These are phyloP conservation scores for Hestina assimilis DNA, from an alignment of 1,140 invertebrate genomes.

Conservation along the genomic window DNA sequence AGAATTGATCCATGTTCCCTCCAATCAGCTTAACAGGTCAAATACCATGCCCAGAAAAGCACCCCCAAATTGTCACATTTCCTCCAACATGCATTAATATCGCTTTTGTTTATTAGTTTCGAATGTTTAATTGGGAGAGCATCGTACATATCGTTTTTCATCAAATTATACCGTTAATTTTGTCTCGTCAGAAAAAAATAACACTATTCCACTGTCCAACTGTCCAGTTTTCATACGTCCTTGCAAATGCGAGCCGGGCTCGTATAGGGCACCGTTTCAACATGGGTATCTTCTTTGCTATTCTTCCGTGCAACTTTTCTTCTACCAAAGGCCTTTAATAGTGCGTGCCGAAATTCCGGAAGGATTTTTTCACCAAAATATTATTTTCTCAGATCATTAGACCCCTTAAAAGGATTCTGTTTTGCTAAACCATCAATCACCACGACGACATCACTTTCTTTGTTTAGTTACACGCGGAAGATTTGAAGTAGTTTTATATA, in stretches of 20 bases:
- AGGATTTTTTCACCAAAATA: slow-evolving; percentile 7
- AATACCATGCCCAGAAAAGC: slow-evolving; percentile 3
- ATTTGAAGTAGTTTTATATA: too few relatives aligned
- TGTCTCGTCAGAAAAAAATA: not conserved
- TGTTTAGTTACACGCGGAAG: too few relatives aligned
- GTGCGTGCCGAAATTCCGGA: slow-evolving; percentile 2
- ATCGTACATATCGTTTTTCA: not conserved
- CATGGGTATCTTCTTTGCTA: slow-evolving; percentile 9
- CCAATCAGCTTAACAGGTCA: not conserved
- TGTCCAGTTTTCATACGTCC: slow-evolving; percentile 4
- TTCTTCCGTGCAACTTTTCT: slow-evolving; percentile 8
- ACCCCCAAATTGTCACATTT: slow-evolving; percentile 1
- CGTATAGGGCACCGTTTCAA: slow-evolving; percentile 4
- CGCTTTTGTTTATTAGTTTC: not conserved
- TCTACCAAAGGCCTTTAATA: slow-evolving; percentile 12
- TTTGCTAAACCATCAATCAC: too few relatives aligned
- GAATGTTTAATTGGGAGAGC: not conserved
- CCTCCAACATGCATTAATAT: not conserved
- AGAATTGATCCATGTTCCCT: not conserved
- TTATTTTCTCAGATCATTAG: slow-evolving; percentile 4
- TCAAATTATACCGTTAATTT: too few relatives aligned
- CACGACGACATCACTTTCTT: too few relatives aligned
- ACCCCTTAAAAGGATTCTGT: too few relatives aligned
- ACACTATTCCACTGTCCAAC: slow-evolving; percentile 3
- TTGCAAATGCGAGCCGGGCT: slow-evolving; percentile 7